These are phyloP conservation scores for Pelobates fuscus DNA, from an alignment of 2,113 vertebrate species.

Conservation along the genomic window DNA sequence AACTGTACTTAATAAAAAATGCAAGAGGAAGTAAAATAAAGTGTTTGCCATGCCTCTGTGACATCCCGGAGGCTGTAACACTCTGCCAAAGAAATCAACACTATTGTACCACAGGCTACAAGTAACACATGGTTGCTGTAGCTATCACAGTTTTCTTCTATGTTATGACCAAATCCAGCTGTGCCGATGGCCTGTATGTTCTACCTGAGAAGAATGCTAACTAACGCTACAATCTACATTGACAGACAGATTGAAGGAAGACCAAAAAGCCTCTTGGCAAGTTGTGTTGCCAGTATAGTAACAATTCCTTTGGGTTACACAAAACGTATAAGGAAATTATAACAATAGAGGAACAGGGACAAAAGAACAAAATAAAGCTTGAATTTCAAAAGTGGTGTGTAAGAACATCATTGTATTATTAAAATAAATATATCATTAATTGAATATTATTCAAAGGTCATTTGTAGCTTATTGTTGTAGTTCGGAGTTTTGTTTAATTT, in stretches of 20 bases:
- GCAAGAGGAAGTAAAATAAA: slow-evolving; percentile 37
- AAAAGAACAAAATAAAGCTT: no score
- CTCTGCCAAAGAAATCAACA: slow-evolving; percentile 39
- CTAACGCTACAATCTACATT: background rate
- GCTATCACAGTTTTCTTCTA: background rate
- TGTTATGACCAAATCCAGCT: slow-evolving; percentile 21
- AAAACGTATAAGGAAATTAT: no score
- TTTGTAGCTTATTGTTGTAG: no score
- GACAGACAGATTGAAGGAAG: background rate
- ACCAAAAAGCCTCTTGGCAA: no score
- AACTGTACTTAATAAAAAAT: slow-evolving; percentile 32
- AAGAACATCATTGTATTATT: no score
- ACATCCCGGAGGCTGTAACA: slow-evolving; percentile 3
- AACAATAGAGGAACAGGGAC: no score
- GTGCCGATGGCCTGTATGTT: slow-evolving; percentile 2
- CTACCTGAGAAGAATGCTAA: background rate
- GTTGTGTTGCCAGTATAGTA: no score
- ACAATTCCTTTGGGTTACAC: no score
- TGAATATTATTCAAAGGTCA: no score
- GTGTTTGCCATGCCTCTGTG: slow-evolving; percentile 34
- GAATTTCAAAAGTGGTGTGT: no score
- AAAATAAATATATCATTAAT: no score
- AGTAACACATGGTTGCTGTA: slow-evolving; percentile 20
- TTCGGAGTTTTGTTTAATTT: no score
- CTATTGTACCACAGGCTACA: slow-evolving; percentile 27